A percentile compares a stretch with the other conserved stretches of the same genome.
phyloP scores from a whole-genome alignment of 2,888 invertebrate species.

The Cheilosia impressa region DNA sequence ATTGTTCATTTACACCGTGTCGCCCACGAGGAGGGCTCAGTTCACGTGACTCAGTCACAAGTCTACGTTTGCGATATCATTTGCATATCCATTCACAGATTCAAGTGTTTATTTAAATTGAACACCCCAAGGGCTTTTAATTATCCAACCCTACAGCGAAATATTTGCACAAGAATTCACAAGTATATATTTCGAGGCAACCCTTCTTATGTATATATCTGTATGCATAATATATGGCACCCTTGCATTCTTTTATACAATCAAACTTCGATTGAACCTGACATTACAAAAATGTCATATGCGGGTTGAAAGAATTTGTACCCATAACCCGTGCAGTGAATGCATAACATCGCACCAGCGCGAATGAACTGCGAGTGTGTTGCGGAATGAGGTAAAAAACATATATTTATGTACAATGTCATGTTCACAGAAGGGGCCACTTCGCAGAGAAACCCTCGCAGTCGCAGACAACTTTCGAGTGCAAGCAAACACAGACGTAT shows the following conservation, averaged over 20 bases:
- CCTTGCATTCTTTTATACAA: slow-evolving; percentile 4
- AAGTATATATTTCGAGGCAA: slow-evolving; percentile 1
- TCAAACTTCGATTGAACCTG: slow-evolving; percentile 60
- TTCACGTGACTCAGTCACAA: slow-evolving; percentile 16
- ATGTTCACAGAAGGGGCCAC: slow-evolving; percentile 26
- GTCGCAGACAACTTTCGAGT: slow-evolving; percentile 15
- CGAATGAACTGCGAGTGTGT: background rate
- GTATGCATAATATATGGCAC: background rate
- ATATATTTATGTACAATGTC: slow-evolving; percentile 19
- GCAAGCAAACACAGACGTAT: slow-evolving; percentile 27
- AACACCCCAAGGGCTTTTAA: slow-evolving; percentile 68
- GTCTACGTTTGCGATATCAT: slow-evolving; percentile 18
- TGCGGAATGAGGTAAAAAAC: slow-evolving; percentile 2
- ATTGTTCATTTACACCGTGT: slow-evolving; percentile 27
- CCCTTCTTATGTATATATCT: background rate
- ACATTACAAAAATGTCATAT: slow-evolving; percentile 41
- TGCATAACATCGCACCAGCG: background rate
- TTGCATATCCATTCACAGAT: slow-evolving; percentile 25
- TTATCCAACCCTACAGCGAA: slow-evolving; percentile 55
- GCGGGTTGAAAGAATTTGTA: slow-evolving; percentile 16
- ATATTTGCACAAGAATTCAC: slow-evolving; percentile 23
- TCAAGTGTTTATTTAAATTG: slow-evolving; percentile 66
- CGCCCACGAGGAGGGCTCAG: slow-evolving; percentile 25
- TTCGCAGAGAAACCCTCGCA: background rate
- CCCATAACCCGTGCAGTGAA: background rate